phyloP scores from a whole-genome alignment of 1,140 invertebrate genomes.

The Bombus balteatus region DNA sequence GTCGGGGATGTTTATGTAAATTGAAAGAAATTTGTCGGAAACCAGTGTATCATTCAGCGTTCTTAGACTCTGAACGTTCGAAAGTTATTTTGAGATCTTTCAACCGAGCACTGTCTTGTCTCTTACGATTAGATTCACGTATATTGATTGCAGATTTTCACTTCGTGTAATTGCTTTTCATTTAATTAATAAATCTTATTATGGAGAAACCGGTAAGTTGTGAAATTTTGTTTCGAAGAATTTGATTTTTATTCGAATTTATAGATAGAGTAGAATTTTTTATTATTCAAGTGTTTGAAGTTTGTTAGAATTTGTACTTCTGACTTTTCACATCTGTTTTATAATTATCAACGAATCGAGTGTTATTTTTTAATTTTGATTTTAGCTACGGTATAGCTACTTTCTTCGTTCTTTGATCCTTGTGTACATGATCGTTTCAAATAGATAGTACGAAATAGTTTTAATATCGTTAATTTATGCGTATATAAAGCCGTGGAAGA shows the following conservation, averaged over 20 bases:
- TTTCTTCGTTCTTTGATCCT: too few species aligned
- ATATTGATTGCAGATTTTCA: constrained; percentile 1
- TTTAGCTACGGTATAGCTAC: too few species aligned
- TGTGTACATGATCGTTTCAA: too few species aligned
- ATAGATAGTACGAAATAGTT: too few species aligned
- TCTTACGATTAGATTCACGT: neutral
- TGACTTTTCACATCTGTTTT: too few species aligned
- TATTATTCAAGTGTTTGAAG: too few species aligned
- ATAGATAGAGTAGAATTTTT: neutral
- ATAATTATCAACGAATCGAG: too few species aligned
- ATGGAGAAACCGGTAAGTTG: neutral
- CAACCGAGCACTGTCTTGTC: neutral
- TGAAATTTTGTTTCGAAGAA: neutral
- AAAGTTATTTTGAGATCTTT: neutral
- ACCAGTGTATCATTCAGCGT: neutral
- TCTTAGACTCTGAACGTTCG: neutral
- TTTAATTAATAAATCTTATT: neutral
- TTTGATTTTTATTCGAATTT: neutral
- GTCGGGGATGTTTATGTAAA: constrained; percentile 39
- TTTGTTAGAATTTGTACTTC: too few species aligned
- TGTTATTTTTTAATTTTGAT: too few species aligned
- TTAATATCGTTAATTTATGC: too few species aligned
- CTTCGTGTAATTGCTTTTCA: neutral
- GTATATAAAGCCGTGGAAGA: too few species aligned
- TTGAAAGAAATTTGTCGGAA: constrained; percentile 7